Conservation (phyloP, 2,888 invertebrate species). For the Drosophila tanythrix region DNA sequence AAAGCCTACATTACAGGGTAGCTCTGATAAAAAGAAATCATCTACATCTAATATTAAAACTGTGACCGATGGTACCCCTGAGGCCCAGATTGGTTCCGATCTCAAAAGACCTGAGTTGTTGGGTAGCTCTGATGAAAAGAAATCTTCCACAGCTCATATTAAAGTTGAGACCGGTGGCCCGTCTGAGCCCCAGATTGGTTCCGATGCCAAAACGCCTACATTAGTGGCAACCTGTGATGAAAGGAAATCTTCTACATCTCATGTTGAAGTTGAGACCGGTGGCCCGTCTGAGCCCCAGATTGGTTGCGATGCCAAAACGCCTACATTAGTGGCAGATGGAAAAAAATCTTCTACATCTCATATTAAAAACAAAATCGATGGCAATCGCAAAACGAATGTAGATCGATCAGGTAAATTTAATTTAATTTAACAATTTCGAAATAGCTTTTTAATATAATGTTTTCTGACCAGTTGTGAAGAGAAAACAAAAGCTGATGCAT, state of each 20-base stretch:
- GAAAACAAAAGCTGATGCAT: too few relatives aligned
- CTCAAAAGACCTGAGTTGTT: background rate
- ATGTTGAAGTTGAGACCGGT: background rate
- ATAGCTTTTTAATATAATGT: background rate
- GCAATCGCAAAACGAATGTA: background rate
- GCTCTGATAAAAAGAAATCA: background rate
- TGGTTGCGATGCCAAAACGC: too few relatives aligned
- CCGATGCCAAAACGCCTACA: too few relatives aligned
- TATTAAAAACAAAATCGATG: background rate
- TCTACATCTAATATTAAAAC: background rate
- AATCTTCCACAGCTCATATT: background rate
- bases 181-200: background rate
- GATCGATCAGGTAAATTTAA: background rate
- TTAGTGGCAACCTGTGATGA: background rate
- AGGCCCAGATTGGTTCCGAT: background rate
- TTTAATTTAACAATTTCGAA: background rate
- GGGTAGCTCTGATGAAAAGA: background rate
- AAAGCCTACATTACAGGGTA: background rate
- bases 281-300: background rate
- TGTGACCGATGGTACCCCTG: background rate
- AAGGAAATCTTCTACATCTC: background rate
- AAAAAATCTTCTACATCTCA: background rate
- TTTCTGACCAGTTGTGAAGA: too few relatives aligned
- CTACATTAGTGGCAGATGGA: too few relatives aligned
- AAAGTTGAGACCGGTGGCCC: background rate